phyloP scores from a whole-genome alignment of 2,797 vertebrate genomes.

The Buceros bicornis region DNA sequence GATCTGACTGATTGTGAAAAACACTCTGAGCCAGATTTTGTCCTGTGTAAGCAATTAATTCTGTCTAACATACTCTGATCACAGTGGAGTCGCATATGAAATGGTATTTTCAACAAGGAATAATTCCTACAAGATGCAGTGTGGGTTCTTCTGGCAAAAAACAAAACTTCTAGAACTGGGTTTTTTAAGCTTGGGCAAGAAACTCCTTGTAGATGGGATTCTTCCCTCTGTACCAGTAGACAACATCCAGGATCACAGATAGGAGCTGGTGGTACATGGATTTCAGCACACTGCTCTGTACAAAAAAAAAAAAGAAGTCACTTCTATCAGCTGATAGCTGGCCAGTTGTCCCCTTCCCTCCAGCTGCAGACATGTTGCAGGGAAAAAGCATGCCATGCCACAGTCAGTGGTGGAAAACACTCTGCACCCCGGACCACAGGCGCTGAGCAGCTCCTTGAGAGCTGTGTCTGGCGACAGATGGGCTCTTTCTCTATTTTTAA shows the following conservation, averaged over 20 bases:
- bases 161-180: neutral
- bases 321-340: neutral
- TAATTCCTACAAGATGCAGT: neutral
- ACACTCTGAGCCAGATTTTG: neutral
- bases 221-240: neutral
- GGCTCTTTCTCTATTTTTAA: neutral
- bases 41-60: neutral
- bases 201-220: neutral
- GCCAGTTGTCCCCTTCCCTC: neutral
- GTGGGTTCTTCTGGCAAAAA: neutral
- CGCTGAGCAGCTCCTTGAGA: neutral
- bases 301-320: neutral
- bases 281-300: neutral
- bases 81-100: neutral
- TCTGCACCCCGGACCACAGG: neutral
- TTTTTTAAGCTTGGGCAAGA: neutral
- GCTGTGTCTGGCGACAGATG: neutral
- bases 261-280: neutral
- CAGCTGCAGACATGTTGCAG: neutral
- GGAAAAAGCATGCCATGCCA: accelerated
- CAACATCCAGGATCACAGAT: accelerated
- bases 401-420: neutral
- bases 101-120: neutral
- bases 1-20: neutral
- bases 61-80: neutral